Evolutionary conservation across 1,140 invertebrate species (phyloP), one percentile per base, ranked within the genome.

Genomic region (Drosophila arizonae): DNA sequence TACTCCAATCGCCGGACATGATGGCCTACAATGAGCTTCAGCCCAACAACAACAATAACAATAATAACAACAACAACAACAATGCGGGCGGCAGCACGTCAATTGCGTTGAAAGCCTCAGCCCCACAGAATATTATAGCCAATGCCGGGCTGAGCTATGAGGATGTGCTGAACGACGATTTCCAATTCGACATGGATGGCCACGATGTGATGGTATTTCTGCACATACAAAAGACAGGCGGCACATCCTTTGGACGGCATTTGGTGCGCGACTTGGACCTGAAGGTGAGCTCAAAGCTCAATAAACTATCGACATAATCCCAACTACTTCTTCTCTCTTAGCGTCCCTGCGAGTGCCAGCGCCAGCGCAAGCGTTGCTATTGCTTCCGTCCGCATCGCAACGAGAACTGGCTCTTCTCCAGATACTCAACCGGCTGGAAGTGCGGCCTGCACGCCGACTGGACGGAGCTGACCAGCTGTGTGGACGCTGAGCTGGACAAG

Each of bases 401-500:
- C 92, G 96, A 98, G 93, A 96, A 96, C 93, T 99, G 99, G 99
- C 94, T 99, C 52, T 99, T 99, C 93, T 99, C 98, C 90, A 94
- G 99, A 81, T 99, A 99, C 93, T 99, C 98, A 6, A 99, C 98
- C 15, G 99, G 99, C 54, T 99, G 99, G 99, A 97, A 97, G 92
- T 99, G 99, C 93, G 98, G 99, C 56, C 93, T 99, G 15, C 99
- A 99, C 93, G 98, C 99, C 9, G 97, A 99, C 93, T 99, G 98
- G 96, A 99, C 98, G 11, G 98, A 99, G 93, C 92, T 99, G 61
- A 97, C 97, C 10, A 95, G 94, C 86, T 97, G 97, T 92, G 97
- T 98, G 46, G 96, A 97, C 90, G 94, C 94, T 50, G 96, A 97
- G 85, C 93, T 98, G 78, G 96, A 97, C 90, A 95, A 96, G 92